These are phyloP conservation scores for Isotomurus palustris DNA, from an alignment of 2,888 invertebrate species.

Conservation along the genomic window DNA sequence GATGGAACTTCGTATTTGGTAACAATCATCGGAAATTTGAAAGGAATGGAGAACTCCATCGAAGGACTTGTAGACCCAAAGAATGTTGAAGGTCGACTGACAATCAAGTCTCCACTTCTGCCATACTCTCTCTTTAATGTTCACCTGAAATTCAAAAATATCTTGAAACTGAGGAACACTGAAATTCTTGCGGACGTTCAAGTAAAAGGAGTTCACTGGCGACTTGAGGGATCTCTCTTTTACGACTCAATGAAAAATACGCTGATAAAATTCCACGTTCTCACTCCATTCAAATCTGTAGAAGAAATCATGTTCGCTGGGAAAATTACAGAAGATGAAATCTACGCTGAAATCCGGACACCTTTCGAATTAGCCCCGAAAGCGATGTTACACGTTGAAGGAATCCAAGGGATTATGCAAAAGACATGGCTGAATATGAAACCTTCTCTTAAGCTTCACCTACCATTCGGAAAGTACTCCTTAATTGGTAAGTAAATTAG, in stretches of 20 bases:
- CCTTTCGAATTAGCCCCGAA: conserved; percentile 40
- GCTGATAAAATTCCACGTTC: conserved; percentile 36
- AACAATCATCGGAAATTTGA: conserved; percentile 15
- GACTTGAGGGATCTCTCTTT: conserved; percentile 29
- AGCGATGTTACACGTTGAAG: conserved; percentile 30
- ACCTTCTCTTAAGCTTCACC: conserved; percentile 32
- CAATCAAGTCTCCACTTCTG: conserved; percentile 35
- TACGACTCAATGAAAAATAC: conserved; percentile 26
- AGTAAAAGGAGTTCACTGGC: conserved; percentile 34
- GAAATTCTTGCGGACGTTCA: conserved; percentile 36
- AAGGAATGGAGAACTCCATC: conserved; percentile 21
- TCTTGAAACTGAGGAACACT: conserved; percentile 17
- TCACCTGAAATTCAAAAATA: conserved; percentile 37
- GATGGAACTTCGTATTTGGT: conserved; percentile 10
- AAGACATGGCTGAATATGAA: conserved; percentile 27
- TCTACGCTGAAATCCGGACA: conserved; percentile 37
- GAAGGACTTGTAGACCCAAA: conserved; percentile 24
- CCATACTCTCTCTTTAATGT: conserved; percentile 34
- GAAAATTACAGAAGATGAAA: conserved; percentile 32
- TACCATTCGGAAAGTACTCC: conserved; percentile 38
- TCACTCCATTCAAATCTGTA: conserved; percentile 37
- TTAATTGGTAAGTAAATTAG: conserved; percentile 26
- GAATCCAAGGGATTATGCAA: conserved; percentile 25
- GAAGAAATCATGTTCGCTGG: conserved; percentile 40
- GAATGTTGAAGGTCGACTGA: conserved; percentile 33